These are phyloP conservation scores for Listrodromus nycthemerus DNA, from an alignment of 2,888 invertebrate species.

Conservation along the genomic window DNA sequence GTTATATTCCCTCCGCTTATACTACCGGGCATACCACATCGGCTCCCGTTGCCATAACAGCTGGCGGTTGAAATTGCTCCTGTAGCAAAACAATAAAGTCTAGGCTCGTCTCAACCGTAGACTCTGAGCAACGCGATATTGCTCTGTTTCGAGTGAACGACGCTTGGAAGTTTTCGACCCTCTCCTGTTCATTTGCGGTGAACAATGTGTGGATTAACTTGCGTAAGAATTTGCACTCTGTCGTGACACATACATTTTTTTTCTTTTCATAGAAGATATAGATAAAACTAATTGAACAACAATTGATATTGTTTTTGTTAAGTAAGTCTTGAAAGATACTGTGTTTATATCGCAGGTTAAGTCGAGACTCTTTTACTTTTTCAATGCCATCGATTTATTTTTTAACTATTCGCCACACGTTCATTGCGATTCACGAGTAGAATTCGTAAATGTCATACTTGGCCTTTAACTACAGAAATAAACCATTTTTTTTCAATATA, in stretches of 20 bases:
- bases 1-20: conserved; percentile 44
- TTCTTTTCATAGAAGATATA: no score
- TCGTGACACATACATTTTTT: neutral
- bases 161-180: conserved; percentile 33
- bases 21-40: conserved; percentile 27
- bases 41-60: conserved; percentile 65
- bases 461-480: neutral
- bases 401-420: no score
- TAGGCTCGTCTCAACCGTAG: conserved; percentile 26
- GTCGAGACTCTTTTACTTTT: no score
- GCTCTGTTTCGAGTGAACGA: conserved; percentile 46
- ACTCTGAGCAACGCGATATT: conserved; percentile 40
- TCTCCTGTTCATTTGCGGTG: conserved; percentile 15
- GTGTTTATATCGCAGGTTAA: no score
- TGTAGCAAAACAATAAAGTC: conserved; percentile 72
- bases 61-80: conserved; percentile 70
- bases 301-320: no score
- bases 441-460: no score
- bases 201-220: neutral
- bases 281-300: no score
- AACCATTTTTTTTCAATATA: neutral
- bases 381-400: no score
- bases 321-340: no score
- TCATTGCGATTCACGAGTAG: no score
- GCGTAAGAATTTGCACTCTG: neutral